A percentile compares a stretch with the other conserved stretches of the same genome.
Evolutionary conservation across 2,888 invertebrate genomes (phyloP).

Genomic region (Conomelus anceps): DNA sequence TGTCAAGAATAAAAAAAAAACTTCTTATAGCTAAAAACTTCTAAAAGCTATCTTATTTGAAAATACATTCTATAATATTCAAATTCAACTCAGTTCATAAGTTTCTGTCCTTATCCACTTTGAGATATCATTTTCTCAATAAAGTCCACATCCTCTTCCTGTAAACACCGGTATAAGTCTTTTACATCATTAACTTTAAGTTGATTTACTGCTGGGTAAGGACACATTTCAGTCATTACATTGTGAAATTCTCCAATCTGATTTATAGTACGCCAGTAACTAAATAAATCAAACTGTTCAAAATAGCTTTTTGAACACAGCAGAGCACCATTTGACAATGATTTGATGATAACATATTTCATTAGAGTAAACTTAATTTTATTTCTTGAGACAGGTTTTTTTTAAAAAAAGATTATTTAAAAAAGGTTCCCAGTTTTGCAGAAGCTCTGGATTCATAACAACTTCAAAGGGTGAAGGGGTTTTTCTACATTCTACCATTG

Average conservation of each 20-base stretch:
- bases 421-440: conserved; percentile 10
- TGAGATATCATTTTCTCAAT: neutral
- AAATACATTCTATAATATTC: neutral
- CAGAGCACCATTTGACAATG: neutral
- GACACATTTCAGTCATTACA: neutral
- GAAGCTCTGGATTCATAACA: conserved; percentile 6
- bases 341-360: conserved; percentile 3
- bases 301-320: neutral
- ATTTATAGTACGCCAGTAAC: neutral
- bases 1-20: no score
- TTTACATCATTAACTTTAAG: neutral
- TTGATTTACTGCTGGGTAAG: conserved; percentile 2
- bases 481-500: conserved; percentile 8
- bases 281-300: conserved; percentile 2
- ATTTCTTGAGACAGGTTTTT: neutral
- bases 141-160: neutral
- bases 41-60: no score
- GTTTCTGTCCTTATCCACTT: neutral
- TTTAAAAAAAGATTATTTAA: neutral
- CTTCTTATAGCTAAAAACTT: no score
- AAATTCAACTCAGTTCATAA: neutral
- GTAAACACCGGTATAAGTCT: neutral
- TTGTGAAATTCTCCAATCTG: neutral
- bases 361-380: neutral
- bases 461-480: conserved; percentile 5